Evolutionary conservation across 37 sponge, comb jelly and placozoan species (phyloP), one percentile per base, ranked within the genome.

Genomic region (Geodia barretti): DNA sequence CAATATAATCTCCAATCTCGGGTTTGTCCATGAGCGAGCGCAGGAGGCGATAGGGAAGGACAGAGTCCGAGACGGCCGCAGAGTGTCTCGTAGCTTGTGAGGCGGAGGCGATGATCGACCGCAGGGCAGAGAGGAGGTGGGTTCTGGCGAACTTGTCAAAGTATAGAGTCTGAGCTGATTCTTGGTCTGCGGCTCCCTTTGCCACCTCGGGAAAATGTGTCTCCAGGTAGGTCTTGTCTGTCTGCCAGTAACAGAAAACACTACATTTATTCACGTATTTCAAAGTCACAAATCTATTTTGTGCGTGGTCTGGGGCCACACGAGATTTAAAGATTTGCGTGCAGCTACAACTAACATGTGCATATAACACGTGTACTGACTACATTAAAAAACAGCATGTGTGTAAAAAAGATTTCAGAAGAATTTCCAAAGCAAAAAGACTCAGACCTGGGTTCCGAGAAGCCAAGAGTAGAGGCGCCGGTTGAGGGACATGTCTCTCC

Each of bases 401-500:
- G n/a, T n/a, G n/a, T n/a, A n/a, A n/a, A n/a, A n/a, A n/a, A n/a
- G n/a, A n/a, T n/a, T n/a, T n/a, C n/a, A n/a, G n/a, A n/a, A n/a
- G n/a, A n/a, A n/a, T n/a, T n/a, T n/a, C n/a, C n/a, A n/a, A n/a
- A n/a, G n/a, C n/a, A n/a, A n/a, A n/a, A n/a, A n/a, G n/a, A n/a
- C n/a, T n/a, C n/a, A n/a, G n/a, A 78, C 76, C 7, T 75, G 20
- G 24, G 68, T 47, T 25, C 96, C 96, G 37, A 84, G 76, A 5
- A 93, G 59, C 97, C 97, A 97, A 19, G 70, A 60, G 71, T 72
- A 97, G 30, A 97, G 64, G 17, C 97, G 69, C 54, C 97, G 69
- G 26, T 76, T 86, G 35, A 97, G 88, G 21, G 97, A 93, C 60
- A 84, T 60, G 78, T 97, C 97, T 40, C 94, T 70, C 34, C 89